Base-by-base conservation (phyloP, 2,888 invertebrate species). In the Blera fallax region DNA sequence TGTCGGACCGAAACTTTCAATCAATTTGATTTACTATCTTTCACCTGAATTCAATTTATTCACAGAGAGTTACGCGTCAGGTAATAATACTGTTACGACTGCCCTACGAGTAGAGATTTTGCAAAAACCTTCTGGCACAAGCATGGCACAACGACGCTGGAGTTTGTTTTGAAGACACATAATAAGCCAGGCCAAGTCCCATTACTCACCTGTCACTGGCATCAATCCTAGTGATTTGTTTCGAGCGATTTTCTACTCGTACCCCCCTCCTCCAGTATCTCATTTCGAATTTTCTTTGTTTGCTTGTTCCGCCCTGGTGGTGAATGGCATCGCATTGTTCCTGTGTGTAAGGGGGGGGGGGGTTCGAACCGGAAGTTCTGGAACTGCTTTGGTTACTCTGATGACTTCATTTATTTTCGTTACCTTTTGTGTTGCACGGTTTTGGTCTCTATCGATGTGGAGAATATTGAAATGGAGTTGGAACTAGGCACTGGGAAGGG, bases 171-270 rank as follows among this genome's bases (percentile, higher is more conserved):
- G 69, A 64, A 52, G 81, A 87, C 76, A 82, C 72, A 73, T 78
- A 87, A 82, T 82, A 87, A 82, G 82, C 82, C 81, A 50, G 77
- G 73, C 87, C 73, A 78, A 78, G 82, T 82, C 73, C 87, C 82
- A 87, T 87, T 87, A 87, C 87, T 87, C 82, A 87, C 87, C 82
- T 87, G 87, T 78, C 87, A 87, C 43, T 48, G 62, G 60, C 87
- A 87, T 87, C 87, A 87, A 87, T 87, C 82, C 87, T 56, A n/a
- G 87, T 82, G 82, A 87, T 87, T 87, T 87, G 87, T 78, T 87
- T 77, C 48, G 72, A 81, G 77, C 40, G 65, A 62, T 65, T 85
- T 40, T 54, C 72, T 60, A 54, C 65, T 65, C 43, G 24, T 74
- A 52, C 48, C 29, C 1, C 10, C 14, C 3, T 27, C 11, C 27